Base-by-base conservation (phyloP, 2,888 invertebrate genomes). In the Dorcus hopei region DNA sequence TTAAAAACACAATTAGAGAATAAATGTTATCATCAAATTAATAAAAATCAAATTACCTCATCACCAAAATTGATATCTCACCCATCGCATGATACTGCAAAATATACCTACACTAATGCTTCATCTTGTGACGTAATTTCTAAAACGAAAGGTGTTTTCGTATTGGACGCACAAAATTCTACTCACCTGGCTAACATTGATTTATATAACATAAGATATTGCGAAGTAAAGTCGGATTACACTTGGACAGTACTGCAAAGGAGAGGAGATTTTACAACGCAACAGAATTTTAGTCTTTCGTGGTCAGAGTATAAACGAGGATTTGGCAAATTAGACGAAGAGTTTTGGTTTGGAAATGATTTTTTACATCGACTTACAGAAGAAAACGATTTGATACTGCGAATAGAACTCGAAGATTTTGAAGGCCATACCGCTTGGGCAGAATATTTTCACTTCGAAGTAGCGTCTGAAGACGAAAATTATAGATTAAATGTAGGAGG, bases 331-430 rank as follows among this genome's bases (percentile, higher is more conserved):
- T 65, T 84, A 11, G 63, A 74, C 8, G 72, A 74, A 33, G 84
- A 85, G 64, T 86, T 85, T 67, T 86, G 85, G 85, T 79, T 83
- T 62, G 85, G 85, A 4, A 84, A 84, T 68, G 82, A 84, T 54
- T 81, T 79, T 57, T 78, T 84, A 48, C 79, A 83, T 64, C 73
- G 76, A 52, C 64, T 85, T 58, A 77, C 81, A 0, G 64, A 64
- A 49, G 73, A 77, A 8, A 74, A 79, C 38, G 76, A 80, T 62
- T 71, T 81, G 53, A 72, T 74, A 11, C 68, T 85, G 54, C 74
- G 82, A 41, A 76, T 85, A 9, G 82, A 84, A 61, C 64, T 85
- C 6, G 79, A 80, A 68, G 82, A 82, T 71, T 83, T 81, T 63
- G 78, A 81, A 1, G 79, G 77, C 6, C 71, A 73, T 9, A 68